Evolutionary conservation across 2,888 invertebrate genomes (phyloP), one percentile per base, ranked within the genome.

Genomic region (Cenopis cana): DNA sequence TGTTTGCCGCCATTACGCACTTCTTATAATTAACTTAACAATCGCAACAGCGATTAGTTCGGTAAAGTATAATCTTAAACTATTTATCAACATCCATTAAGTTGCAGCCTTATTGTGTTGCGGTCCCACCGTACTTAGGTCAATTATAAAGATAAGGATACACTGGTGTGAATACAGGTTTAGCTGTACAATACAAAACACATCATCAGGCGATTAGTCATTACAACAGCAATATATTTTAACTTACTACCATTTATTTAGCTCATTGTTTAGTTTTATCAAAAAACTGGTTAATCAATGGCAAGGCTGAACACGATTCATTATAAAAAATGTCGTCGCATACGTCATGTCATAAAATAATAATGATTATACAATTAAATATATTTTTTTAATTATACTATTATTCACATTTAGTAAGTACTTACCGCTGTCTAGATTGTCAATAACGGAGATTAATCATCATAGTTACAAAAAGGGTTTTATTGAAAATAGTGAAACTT

Each of bases 21-120:
- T 24, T 24, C 24, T 24, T 59, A 62, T 36, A 50, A 36, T 24
- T 36, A 52, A 60, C n/a, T 36, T 38, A 52, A 54, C 20, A 52
- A 38, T 54, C 18, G 33, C 36, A 62, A 20, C 14, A 11, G 9
- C 12, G 64, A 24, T 55, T 55, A 55, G 29, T 54, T 20, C 52
- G 54, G 64, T 50, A 62, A 62, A 50, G 36, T 54, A 64, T 64
- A 64, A 54, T 64, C 64, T 64, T 54, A 38, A 36, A 64, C 64
- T 64, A 64, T 64, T 54, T 24, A 64, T 64, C 64, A 64, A 38
- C 64, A 64, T n/a, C n/a, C 50, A 64, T 64, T 64, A 64, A 38
- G 20, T 55, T 6, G n/a, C n/a, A 14, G 14, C 5, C 54, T 14
- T 20, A 64, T 64, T 64, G 64, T 64, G 33, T 10, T 10, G 38